Conservation (phyloP, 23 tunicate species). For the Corella eumyota region DNA sequence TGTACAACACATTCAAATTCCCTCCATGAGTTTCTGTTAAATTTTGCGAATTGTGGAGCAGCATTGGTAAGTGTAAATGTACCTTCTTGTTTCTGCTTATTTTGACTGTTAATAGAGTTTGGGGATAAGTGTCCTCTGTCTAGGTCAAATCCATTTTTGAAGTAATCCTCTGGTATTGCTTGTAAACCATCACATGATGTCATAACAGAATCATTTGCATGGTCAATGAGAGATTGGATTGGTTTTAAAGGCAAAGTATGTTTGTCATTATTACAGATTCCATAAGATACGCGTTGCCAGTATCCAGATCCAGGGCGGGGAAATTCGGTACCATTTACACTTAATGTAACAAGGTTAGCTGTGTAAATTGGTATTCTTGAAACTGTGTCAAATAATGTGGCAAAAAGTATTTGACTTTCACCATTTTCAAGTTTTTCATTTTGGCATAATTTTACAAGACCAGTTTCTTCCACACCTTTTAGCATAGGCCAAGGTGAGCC, state of each 20-base stretch:
- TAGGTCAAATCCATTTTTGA: constrained; percentile 27
- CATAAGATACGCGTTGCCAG: constrained; percentile 60
- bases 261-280: constrained; percentile 19
- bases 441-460: constrained; percentile 63
- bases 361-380: constrained; percentile 65
- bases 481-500: constrained; percentile 51
- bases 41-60: constrained; percentile 79
- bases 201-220: not conserved
- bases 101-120: constrained; percentile 71
- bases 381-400: constrained; percentile 36
- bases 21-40: constrained; percentile 75
- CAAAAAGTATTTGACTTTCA: constrained; percentile 14
- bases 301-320: constrained; percentile 33
- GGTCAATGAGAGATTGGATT: constrained; percentile 29
- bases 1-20: constrained; percentile 71
- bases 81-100: constrained; percentile 33
- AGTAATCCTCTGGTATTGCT: constrained; percentile 68
- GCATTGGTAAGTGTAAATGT: constrained; percentile 96
- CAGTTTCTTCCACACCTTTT: not conserved
- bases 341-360: constrained; percentile 34
- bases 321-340: constrained; percentile 4
- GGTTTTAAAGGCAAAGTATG: constrained; percentile 15
- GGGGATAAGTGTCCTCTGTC: constrained; percentile 91
- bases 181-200: constrained; percentile 40
- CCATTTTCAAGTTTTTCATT: constrained; percentile 10